Conservation (phyloP, 2,113 vertebrate genomes). For the Oophaga pumilio region DNA sequence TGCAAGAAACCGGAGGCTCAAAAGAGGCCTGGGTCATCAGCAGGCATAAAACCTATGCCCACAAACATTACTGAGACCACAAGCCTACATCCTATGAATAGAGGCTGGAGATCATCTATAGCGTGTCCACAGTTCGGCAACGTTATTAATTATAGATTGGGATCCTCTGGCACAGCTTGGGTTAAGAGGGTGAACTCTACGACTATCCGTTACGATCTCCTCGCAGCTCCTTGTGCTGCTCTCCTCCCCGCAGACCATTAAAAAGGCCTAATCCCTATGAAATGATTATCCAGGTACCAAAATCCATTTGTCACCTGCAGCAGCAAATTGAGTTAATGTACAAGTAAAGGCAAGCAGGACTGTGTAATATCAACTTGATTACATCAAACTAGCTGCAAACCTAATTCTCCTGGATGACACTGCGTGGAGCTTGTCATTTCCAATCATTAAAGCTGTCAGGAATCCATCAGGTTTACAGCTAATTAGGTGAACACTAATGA, state of each 20-base stretch:
- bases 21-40: not conserved
- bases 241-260: slow-evolving; percentile 83
- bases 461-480: slow-evolving; percentile 99
- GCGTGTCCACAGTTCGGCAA: not conserved
- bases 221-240: slow-evolving; percentile 69
- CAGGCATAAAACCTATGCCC: not conserved
- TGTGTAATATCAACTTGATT: slow-evolving; percentile 99
- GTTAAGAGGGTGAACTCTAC: slow-evolving; percentile 69
- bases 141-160: slow-evolving; percentile 6
- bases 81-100: not conserved
- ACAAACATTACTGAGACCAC: not conserved
- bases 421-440: slow-evolving; percentile 98
- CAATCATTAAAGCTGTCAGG: slow-evolving; percentile 99
- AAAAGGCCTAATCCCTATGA: slow-evolving; percentile 93
- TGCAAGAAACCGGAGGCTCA: not conserved
- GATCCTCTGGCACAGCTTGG: slow-evolving; percentile 65
- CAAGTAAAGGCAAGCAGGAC: slow-evolving; percentile 97
- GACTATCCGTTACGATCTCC: slow-evolving; percentile 72
- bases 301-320: slow-evolving; percentile 96
- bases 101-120: not conserved
- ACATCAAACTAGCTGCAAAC: slow-evolving; percentile 97
- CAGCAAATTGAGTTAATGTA: slow-evolving; percentile 98
- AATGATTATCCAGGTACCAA: slow-evolving; percentile 96
- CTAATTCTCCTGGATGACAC: slow-evolving; percentile 99
- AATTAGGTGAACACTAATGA: slow-evolving; percentile 99